These are phyloP conservation scores for Hyposoter didymator DNA, from an alignment of 2,888 invertebrate genomes.

Conservation along the genomic window DNA sequence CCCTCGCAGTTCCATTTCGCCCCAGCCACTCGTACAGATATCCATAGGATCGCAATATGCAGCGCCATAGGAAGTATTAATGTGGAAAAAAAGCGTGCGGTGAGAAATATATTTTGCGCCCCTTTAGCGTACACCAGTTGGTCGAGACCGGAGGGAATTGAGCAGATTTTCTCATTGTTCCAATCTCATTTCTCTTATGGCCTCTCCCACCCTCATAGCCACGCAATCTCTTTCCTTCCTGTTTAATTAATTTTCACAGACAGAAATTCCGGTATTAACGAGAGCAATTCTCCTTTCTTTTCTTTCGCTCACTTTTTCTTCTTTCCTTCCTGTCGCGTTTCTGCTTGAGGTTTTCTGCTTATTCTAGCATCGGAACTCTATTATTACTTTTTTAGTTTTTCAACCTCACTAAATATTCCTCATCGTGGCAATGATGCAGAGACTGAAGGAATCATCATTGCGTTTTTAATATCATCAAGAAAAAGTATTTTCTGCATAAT, in stretches of 20 bases:
- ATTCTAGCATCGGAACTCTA: not conserved
- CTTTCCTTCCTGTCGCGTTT: not conserved
- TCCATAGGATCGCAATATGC: not conserved
- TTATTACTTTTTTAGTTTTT: not conserved
- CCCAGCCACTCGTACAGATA: not conserved
- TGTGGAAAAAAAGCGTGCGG: slow-evolving; percentile 21
- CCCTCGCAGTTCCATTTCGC: not conserved
- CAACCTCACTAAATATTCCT: not conserved
- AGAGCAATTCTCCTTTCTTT: slow-evolving; percentile 3
- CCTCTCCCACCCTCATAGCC: not conserved
- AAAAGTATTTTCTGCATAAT: no score
- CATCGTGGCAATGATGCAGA: not conserved
- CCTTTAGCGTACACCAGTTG: slow-evolving; percentile 21
- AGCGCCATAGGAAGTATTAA: slow-evolving; percentile 26
- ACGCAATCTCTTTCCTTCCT: slow-evolving; percentile 12
- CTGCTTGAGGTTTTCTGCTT: not conserved
- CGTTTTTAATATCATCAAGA: not conserved
- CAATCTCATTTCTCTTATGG: slow-evolving; percentile 43
- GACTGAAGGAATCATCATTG: not conserved
- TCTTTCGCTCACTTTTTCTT: not conserved
- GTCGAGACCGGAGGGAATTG: slow-evolving; percentile 44
- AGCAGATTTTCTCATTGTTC: slow-evolving; percentile 58
- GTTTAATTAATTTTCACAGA: slow-evolving; percentile 55
- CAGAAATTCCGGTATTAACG: slow-evolving; percentile 41
- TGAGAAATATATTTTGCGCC: slow-evolving; percentile 40